Evolutionary conservation across 2,113 vertebrate species (phyloP), one percentile per base, ranked within the genome.

Genomic region (Oncorhynchus nerka): DNA sequence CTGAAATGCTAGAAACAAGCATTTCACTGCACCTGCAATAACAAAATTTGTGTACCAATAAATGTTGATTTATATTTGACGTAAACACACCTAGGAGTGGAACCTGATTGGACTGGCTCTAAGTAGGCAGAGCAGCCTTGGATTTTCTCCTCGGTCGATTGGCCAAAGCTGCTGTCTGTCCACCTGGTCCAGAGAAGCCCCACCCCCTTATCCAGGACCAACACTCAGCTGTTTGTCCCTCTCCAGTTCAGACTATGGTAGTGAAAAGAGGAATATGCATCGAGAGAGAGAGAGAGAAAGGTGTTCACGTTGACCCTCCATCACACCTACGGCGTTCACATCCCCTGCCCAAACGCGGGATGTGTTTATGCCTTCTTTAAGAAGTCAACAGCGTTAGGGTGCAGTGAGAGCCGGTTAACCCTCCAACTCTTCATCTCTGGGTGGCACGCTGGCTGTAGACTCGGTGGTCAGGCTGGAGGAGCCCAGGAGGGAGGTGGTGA

Each of bases 401-500:
- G 30, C 4, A 1, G 28, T 9, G 9, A 34, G 66, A 7, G 5
- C 7, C 3, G 74, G 22, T 24, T 39, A 59, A 28, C n/a, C 8
- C 32, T 34, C 19, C 0, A 39, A 32, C 28, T 28, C 45, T 71
- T 61, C 62, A 19, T 72, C 51, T 5, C 72, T 69, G 1, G 79
- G 70, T 75, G 76, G 80, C 45, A 79, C 71, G 24, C 61, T 83
- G 30, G 12, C 24, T 76, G 76, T 78, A 79, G 70, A 26, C 84
- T 88, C 78, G 15, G 87, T 85, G 85, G 49, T 3, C 8, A 64
- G 66, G 20, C 86, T 75, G 34, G 85, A 86, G n/a, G 85, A 86
- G n/a, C 34, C 72, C 1, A 81, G 79, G 26, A 84, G 66, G 77
- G 82, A 82, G 68, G 48, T 70, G 71, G 84, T 83, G 71, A 88